Base-by-base conservation (phyloP, 2,113 vertebrate species). In the Lamprologus sp. region DNA sequence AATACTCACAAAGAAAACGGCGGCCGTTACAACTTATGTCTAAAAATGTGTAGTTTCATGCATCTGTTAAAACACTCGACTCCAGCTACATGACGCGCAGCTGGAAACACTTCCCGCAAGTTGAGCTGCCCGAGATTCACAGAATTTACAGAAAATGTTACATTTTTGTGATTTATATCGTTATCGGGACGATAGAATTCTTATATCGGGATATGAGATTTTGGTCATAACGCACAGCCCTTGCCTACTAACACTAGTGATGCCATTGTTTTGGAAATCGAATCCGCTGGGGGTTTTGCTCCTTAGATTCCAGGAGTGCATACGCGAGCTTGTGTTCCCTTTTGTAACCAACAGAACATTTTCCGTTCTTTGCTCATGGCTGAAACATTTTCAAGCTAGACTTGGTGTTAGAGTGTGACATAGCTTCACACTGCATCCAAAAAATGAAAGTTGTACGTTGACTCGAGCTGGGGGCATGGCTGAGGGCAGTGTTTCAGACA, bases 401-500 rank as follows among this genome's bases (percentile, higher is more conserved):
- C 15, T 28, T 75, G 42, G 70, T 75, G 40, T 19, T 75, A 5
- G 9, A 75, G 45, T 49, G 26, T 77, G 70, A 77, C 70, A 77
- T 31, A 49, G 26, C 45, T 31, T 49, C 23, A 49, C 70, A 49
- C 70, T 49, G 13, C 42, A 77, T 77, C 23, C 70, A 77, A 49
- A 77, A 77, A 77, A 77, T 75, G 45, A 77, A 77, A 49, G 70
- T 77, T 77, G 9, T 31, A 49, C 9, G 3, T 49, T 49, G 70
- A 77, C 42, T 77, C 15, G 15, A 49, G 70, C 70, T 77, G 42
- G 70, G 70, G 70, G 70, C 70, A 77, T 77, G 26, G 42, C 70
- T 77, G 70, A 77, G 70, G 70, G 70, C 70, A 75, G 70, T 28
- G 70, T 47, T 75, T 75, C 21, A 73, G 68, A 73, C 68, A 11